These are phyloP conservation scores for Cistogaster globosa DNA, from an alignment of 2,888 invertebrate genomes.

Conservation along the genomic window DNA sequence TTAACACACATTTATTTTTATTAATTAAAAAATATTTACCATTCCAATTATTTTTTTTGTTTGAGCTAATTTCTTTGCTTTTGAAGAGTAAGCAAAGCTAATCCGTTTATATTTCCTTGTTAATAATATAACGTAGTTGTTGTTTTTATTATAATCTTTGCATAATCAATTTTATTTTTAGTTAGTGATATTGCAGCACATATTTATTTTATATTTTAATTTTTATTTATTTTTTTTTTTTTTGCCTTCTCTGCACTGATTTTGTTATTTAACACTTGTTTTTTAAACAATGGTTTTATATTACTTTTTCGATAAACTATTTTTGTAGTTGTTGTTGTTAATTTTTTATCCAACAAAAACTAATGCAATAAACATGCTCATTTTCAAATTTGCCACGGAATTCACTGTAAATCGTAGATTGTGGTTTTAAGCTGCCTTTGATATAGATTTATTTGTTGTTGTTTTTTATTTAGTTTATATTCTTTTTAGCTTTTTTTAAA, in stretches of 20 bases:
- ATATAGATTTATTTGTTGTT: constrained; percentile 17
- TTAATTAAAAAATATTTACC: constrained; percentile 34
- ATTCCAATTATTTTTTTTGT: constrained; percentile 33
- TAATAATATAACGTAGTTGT: constrained; percentile 2
- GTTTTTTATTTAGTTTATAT: background rate
- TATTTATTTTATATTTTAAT: constrained; percentile 49
- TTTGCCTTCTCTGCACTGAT: constrained; percentile 28
- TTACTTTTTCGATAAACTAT: constrained; percentile 42
- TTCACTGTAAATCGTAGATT: constrained; percentile 39
- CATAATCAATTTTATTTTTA: constrained; percentile 43
- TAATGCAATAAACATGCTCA: constrained; percentile 23
- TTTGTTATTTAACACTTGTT: constrained; percentile 50
- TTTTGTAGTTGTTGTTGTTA: background rate
- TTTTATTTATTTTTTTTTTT: constrained; percentile 15
- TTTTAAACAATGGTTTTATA: constrained; percentile 58
- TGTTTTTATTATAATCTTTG: constrained; percentile 37
- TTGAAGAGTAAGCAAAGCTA: constrained; percentile 18
- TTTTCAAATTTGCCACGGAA: constrained; percentile 44
- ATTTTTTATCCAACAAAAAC: background rate
- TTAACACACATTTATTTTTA: background rate
- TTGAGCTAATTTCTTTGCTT: background rate
- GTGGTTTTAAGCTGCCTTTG: constrained; percentile 26
- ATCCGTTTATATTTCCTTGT: constrained; percentile 57
- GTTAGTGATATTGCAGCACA: constrained; percentile 42
- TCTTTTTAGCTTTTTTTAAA: background rate